These are phyloP conservation scores for Nomada ruficornis DNA, from an alignment of 2,888 invertebrate species.

Conservation along the genomic window DNA sequence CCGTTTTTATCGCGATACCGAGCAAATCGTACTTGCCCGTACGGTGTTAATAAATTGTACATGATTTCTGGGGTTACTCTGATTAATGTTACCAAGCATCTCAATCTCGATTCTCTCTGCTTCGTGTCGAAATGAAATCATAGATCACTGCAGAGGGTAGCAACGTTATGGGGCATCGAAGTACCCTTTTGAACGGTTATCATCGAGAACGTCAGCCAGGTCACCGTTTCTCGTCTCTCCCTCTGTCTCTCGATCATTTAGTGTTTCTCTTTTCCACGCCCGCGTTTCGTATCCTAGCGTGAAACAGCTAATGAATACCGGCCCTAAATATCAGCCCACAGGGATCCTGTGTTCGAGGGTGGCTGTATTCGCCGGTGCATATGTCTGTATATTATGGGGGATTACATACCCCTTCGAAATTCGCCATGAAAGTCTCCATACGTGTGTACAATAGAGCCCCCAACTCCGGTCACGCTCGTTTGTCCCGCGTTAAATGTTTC, in stretches of 20 bases:
- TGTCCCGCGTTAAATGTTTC: slow-evolving; percentile 80
- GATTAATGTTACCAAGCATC: slow-evolving; percentile 53
- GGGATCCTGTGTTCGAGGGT: slow-evolving; percentile 74
- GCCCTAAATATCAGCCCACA: slow-evolving; percentile 83
- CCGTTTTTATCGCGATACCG: too few species aligned
- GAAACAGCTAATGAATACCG: slow-evolving; percentile 84
- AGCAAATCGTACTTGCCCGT: too few species aligned
- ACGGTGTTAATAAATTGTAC: slow-evolving; percentile 29
- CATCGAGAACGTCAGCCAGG: slow-evolving; percentile 61
- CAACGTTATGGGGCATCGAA: slow-evolving; percentile 64
- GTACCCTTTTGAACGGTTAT: slow-evolving; percentile 66
- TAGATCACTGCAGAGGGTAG: slow-evolving; percentile 64
- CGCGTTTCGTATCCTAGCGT: slow-evolving; percentile 60
- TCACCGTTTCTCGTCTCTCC: slow-evolving; percentile 28
- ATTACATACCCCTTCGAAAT: slow-evolving; percentile 70
- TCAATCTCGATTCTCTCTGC: slow-evolving; percentile 70
- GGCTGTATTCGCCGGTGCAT: slow-evolving; percentile 76
- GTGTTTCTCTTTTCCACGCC: slow-evolving; percentile 18
- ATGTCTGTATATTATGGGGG: slow-evolving; percentile 80
- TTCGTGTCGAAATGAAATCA: slow-evolving; percentile 53
- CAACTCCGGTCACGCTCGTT: slow-evolving; percentile 83
- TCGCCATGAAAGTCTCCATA: slow-evolving; percentile 54
- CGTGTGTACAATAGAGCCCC: slow-evolving; percentile 45
- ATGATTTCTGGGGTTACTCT: slow-evolving; percentile 31
- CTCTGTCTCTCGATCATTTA: slow-evolving; percentile 4